Evolutionary conservation across 2,888 invertebrate genomes (phyloP).

Genomic region (Pandemis cinnamomeana): DNA sequence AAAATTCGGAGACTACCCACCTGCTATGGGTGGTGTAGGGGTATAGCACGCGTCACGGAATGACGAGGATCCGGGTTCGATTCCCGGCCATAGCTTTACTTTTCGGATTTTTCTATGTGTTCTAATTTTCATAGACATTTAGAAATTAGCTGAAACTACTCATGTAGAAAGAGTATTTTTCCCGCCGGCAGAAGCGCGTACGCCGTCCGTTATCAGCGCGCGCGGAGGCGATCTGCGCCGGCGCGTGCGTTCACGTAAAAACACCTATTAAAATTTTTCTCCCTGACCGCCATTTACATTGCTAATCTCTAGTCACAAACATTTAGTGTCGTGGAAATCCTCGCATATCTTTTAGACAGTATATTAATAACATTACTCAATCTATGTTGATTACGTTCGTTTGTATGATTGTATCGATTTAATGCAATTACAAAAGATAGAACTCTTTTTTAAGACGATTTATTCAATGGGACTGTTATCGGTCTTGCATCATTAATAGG

Average conservation of each 20-base stretch:
- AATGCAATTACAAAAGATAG: too few species aligned
- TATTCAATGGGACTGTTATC: background rate
- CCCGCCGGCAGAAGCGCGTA: constrained; percentile 33
- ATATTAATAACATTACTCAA: background rate
- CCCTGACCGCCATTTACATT: constrained; percentile 44
- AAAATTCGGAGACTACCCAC: too few species aligned
- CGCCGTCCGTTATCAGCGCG: constrained; percentile 33
- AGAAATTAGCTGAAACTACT: too few species aligned
- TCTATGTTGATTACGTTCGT: background rate
- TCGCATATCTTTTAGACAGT: constrained; percentile 5
- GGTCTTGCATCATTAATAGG: background rate
- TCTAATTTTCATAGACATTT: too few species aligned
- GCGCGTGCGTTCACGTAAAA: constrained; percentile 39
- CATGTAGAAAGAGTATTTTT: background rate
- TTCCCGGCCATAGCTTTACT: too few species aligned
- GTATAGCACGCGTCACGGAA: too few species aligned
- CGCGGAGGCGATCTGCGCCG: constrained; percentile 35
- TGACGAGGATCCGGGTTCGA: too few species aligned
- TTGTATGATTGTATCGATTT: background rate
- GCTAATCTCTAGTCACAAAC: constrained; percentile 36
- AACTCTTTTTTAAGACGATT: background rate
- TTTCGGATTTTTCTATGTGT: too few species aligned
- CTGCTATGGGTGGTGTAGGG: too few species aligned
- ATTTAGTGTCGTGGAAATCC: constrained; percentile 25
- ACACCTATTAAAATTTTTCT: constrained; percentile 47